A percentile compares a stretch with the other conserved stretches of the same genome.
Conservation (phyloP, 2,113 vertebrate species). For the Leptobrachium leishanense region DNA sequence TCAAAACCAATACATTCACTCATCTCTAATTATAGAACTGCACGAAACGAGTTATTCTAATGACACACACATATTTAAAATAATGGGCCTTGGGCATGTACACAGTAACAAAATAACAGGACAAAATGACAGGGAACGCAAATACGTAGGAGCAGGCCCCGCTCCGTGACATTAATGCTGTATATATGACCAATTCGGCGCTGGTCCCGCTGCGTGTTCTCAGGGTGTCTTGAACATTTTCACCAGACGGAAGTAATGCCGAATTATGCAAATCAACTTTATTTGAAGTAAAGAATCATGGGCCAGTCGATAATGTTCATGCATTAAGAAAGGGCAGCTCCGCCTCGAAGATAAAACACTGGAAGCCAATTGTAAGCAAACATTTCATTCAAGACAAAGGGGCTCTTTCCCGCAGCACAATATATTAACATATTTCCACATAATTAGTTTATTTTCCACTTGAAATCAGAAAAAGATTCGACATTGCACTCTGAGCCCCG, state of each 20-base stretch:
- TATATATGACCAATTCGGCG: neutral
- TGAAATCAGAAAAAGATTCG: constrained; percentile 95
- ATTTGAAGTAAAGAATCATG: constrained; percentile 84
- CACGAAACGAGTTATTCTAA: neutral
- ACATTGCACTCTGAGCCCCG: constrained; percentile 82
- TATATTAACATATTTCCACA: constrained; percentile 99
- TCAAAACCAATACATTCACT: neutral
- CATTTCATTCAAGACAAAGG: constrained; percentile 73
- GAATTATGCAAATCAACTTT: constrained; percentile 89
- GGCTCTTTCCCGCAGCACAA: constrained; percentile 83
- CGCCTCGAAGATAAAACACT: constrained; percentile 96
- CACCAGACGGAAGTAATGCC: constrained; percentile 77
- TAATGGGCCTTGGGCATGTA: neutral
- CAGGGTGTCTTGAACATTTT: constrained; percentile 71
- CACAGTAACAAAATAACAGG: neutral
- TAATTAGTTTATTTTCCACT: constrained; percentile 99
- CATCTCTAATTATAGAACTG: neutral
- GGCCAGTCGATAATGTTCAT: constrained; percentile 90
- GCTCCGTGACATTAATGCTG: neutral
- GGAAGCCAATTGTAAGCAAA: constrained; percentile 73
- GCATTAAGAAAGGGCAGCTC: constrained; percentile 92
- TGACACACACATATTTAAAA: constrained; percentile 6
- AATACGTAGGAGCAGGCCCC: neutral
- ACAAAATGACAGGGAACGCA: constrained; percentile 9
- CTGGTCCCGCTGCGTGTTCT: constrained; percentile 57